These are phyloP conservation scores for Phallusia fumigata DNA, from an alignment of 23 tunicate genomes.

Conservation along the genomic window DNA sequence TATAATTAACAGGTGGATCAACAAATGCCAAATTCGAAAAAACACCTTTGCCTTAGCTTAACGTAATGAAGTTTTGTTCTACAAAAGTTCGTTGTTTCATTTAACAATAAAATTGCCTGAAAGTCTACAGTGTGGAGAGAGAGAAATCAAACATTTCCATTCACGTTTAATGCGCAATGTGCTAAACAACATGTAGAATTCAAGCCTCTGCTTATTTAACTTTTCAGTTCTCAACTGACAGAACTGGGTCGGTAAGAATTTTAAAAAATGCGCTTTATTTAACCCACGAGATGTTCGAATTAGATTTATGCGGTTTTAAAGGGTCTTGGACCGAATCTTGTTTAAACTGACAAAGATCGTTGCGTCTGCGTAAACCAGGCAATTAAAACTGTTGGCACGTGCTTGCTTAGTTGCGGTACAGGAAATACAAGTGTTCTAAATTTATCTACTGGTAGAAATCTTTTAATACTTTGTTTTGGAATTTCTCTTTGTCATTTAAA, in stretches of 20 bases:
- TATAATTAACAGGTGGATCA: too few relatives aligned
- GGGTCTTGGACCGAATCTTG: neutral
- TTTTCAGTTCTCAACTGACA: too few relatives aligned
- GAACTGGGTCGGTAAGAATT: too few relatives aligned
- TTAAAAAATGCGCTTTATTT: neutral
- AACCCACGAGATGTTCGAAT: neutral
- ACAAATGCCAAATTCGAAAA: too few relatives aligned
- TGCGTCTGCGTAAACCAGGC: neutral
- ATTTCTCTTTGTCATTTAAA: too few relatives aligned
- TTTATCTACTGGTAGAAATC: too few relatives aligned
- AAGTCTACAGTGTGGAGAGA: neutral
- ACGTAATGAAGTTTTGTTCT: neutral
- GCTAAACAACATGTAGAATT: neutral
- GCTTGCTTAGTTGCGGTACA: too few relatives aligned
- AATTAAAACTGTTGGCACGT: neutral
- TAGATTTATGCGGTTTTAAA: neutral
- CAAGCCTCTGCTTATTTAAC: too few relatives aligned
- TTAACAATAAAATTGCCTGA: neutral
- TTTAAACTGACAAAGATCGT: neutral
- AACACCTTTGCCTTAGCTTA: neutral
- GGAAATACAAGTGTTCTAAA: too few relatives aligned
- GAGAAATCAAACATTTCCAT: too few relatives aligned
- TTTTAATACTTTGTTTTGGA: too few relatives aligned
- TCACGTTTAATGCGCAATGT: neutral
- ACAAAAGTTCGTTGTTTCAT: neutral